Evolutionary conservation across 2,888 invertebrate genomes (phyloP).

Genomic region (Tyria jacobaeae): DNA sequence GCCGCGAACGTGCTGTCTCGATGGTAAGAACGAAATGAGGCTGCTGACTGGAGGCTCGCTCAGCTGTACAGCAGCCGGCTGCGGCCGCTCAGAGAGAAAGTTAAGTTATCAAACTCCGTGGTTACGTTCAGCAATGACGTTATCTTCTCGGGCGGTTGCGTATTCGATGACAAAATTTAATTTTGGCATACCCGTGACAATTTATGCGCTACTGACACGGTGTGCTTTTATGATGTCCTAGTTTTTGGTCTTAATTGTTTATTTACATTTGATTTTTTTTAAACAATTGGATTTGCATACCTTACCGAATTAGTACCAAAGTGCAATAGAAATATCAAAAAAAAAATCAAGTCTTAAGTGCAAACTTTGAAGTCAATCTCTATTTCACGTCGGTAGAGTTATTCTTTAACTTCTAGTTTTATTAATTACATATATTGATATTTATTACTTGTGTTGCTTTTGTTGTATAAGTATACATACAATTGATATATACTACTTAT

Average conservation of each 20-base stretch:
- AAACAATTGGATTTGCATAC: not conserved
- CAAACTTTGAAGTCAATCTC: no score
- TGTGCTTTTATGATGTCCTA: conserved; percentile 70
- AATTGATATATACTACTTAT: no score
- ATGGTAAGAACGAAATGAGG: conserved; percentile 73
- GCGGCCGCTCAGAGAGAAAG: conserved; percentile 75
- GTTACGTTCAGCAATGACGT: conserved; percentile 84
- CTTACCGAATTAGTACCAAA: not conserved
- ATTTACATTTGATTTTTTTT: conserved; percentile 39
- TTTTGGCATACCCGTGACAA: conserved; percentile 71
- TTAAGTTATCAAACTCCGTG: conserved; percentile 83
- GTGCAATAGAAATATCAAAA: not conserved
- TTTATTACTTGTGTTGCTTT: no score
- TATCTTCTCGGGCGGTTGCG: conserved; percentile 79
- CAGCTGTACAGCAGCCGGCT: conserved; percentile 55
- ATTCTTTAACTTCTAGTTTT: not conserved
- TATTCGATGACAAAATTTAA: conserved; percentile 82
- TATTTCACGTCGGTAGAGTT: not conserved
- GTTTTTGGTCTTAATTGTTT: conserved; percentile 62
- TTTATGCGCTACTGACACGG: conserved; percentile 81
- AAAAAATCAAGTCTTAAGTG: no score
- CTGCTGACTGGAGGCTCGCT: conserved; percentile 58
- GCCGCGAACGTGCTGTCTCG: conserved; percentile 74
- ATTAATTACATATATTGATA: no score
- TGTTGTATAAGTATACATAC: no score